Conservation (phyloP, 2,113 vertebrate species). For the Terrapene triunguis region DNA sequence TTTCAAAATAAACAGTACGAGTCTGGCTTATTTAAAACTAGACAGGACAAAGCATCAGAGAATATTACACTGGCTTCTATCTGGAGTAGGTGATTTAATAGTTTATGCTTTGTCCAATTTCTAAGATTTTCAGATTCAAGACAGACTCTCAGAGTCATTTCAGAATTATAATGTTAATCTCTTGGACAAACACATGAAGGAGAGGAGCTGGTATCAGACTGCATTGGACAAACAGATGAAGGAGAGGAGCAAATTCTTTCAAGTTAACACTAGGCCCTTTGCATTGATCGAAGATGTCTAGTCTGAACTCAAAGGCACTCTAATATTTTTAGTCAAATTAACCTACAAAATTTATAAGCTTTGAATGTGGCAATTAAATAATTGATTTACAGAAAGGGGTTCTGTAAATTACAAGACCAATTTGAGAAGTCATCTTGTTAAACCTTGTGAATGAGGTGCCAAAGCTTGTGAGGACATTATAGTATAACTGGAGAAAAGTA, state of each 20-base stretch:
- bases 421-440: not conserved
- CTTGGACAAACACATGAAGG: not conserved
- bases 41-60: not conserved
- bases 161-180: not conserved
- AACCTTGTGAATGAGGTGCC: not conserved
- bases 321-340: slow-evolving; percentile 45
- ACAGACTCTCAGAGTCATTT: not conserved
- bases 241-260: not conserved
- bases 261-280: not conserved
- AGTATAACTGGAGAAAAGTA: not conserved
- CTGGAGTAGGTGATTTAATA: not conserved
- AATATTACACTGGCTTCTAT: not conserved
- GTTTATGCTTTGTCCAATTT: not conserved
- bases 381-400: not conserved
- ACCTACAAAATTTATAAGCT: not conserved
- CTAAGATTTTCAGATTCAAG: slow-evolving; percentile 7
- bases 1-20: not conserved
- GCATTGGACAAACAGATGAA: not conserved
- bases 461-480: not conserved
- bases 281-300: slow-evolving; percentile 6
- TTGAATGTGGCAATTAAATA: not conserved
- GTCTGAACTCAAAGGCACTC: not conserved
- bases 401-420: not conserved
- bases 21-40: not conserved
- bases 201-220: not conserved